phyloP scores from a whole-genome alignment of 1,140 invertebrate genomes.

The Chironomus striatipennis region DNA sequence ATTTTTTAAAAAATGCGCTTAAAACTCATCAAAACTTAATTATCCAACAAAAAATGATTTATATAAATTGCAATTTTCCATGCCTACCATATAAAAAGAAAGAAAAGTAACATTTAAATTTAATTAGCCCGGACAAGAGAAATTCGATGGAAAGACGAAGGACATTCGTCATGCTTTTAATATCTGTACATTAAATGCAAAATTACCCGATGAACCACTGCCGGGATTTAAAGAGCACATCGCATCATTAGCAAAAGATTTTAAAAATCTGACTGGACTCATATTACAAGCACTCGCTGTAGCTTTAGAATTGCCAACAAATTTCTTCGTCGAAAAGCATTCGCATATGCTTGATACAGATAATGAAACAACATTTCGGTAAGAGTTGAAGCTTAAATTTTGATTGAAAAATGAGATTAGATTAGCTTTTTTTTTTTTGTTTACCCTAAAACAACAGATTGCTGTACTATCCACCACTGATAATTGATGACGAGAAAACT shows the following conservation, averaged over 20 bases:
- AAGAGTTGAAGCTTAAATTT: slow-evolving; percentile 43
- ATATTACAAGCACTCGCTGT: slow-evolving; percentile 56
- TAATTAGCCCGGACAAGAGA: slow-evolving; percentile 45
- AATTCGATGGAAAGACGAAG: slow-evolving; percentile 48
- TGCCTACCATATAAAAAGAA: no score
- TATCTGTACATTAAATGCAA: slow-evolving; percentile 49
- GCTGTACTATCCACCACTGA: slow-evolving; percentile 54
- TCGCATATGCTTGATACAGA: slow-evolving; percentile 49
- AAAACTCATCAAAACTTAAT: no score
- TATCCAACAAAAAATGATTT: no score
- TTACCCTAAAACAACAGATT: background rate
- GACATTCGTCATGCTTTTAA: slow-evolving; percentile 59
- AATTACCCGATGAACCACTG: slow-evolving; percentile 55
- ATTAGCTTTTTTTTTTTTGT: background rate
- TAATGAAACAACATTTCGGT: slow-evolving; percentile 54
- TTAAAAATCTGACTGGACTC: slow-evolving; percentile 55
- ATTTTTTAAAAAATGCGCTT: no score
- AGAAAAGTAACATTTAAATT: background rate
- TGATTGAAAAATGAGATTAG: slow-evolving; percentile 1
- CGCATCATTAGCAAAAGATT: slow-evolving; percentile 51
- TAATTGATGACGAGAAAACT: slow-evolving; percentile 44
- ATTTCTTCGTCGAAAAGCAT: slow-evolving; percentile 52
- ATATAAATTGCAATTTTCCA: no score
- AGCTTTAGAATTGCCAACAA: slow-evolving; percentile 43
- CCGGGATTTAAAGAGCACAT: slow-evolving; percentile 54